A percentile compares a stretch with the other conserved stretches of the same genome.
Evolutionary conservation across 2,888 invertebrate genomes (phyloP).

Genomic region (Tetragonisca angustula): DNA sequence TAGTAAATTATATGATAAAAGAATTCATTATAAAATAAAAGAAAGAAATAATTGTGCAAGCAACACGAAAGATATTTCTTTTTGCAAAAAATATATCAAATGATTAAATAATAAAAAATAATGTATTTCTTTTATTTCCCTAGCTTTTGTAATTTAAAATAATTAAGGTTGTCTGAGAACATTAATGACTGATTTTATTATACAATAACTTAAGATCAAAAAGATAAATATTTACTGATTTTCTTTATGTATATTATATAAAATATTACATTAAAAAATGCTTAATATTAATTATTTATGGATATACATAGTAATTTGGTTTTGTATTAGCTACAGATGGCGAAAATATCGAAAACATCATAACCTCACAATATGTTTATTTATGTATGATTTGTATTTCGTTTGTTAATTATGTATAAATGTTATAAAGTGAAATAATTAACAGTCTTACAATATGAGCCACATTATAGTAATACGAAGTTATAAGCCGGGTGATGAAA

Average conservation of each 20-base stretch:
- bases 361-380: slow-evolving; percentile 10
- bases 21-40: neutral
- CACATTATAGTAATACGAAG: slow-evolving; percentile 86
- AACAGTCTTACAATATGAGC: slow-evolving; percentile 81
- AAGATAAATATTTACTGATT: neutral
- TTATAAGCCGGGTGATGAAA: slow-evolving; percentile 85
- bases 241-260: no score
- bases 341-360: slow-evolving; percentile 14
- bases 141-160: neutral
- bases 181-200: neutral
- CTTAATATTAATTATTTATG: neutral
- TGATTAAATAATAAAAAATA: neutral
- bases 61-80: neutral
- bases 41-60: neutral
- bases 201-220: neutral
- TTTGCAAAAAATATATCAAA: neutral
- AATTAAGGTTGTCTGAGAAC: neutral
- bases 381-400: neutral
- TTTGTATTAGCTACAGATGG: slow-evolving; percentile 14
- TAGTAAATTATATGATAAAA: neutral
- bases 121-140: neutral
- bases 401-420: slow-evolving; percentile 3
- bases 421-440: slow-evolving; percentile 4
- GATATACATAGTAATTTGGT: neutral
- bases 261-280: neutral